These are phyloP conservation scores for Centroberyx gerrardi DNA, from an alignment of 2,797 vertebrate species.

Conservation along the genomic window DNA sequence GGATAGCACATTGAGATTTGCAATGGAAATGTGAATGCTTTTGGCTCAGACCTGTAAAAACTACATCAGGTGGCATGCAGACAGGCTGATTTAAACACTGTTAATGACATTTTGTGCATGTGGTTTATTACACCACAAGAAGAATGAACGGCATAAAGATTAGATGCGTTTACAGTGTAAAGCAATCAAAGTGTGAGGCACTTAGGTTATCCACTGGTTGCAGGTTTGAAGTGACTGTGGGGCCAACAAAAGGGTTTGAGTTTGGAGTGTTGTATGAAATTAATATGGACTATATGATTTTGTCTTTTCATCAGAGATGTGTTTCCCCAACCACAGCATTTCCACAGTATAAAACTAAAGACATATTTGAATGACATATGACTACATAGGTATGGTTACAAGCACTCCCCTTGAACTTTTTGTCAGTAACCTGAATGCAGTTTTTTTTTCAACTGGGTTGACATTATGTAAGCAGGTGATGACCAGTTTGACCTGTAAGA, in stretches of 20 bases:
- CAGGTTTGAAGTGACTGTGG: slow-evolving; percentile 65
- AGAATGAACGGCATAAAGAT: slow-evolving; percentile 10
- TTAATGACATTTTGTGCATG: slow-evolving; percentile 43
- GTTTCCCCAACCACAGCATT: not conserved
- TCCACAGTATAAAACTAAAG: slow-evolving; percentile 9
- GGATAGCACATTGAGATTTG: slow-evolving; percentile 60
- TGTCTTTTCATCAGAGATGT: not conserved
- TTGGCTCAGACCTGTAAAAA: slow-evolving; percentile 39
- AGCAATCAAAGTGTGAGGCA: slow-evolving; percentile 62
- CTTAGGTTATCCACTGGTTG: slow-evolving; percentile 58
- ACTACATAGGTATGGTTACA: slow-evolving; percentile 42
- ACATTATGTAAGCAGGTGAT: slow-evolving; percentile 42
- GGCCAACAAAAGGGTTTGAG: slow-evolving; percentile 7
- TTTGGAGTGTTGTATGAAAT: slow-evolving; percentile 54
- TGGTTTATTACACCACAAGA: slow-evolving; percentile 40
- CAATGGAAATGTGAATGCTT: slow-evolving; percentile 71
- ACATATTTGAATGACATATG: slow-evolving; percentile 19
- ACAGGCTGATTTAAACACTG: slow-evolving; percentile 48
- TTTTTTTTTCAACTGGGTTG: slow-evolving; percentile 34
- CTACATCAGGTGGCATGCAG: slow-evolving; percentile 25
- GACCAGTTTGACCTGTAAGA: slow-evolving; percentile 31
- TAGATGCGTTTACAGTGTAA: slow-evolving; percentile 25
- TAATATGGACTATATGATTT: slow-evolving; percentile 17
- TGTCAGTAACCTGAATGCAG: slow-evolving; percentile 29
- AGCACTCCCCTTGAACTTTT: slow-evolving; percentile 46